These are phyloP conservation scores for Tetanocera ferruginea DNA, from an alignment of 2,888 invertebrate genomes.

Conservation along the genomic window DNA sequence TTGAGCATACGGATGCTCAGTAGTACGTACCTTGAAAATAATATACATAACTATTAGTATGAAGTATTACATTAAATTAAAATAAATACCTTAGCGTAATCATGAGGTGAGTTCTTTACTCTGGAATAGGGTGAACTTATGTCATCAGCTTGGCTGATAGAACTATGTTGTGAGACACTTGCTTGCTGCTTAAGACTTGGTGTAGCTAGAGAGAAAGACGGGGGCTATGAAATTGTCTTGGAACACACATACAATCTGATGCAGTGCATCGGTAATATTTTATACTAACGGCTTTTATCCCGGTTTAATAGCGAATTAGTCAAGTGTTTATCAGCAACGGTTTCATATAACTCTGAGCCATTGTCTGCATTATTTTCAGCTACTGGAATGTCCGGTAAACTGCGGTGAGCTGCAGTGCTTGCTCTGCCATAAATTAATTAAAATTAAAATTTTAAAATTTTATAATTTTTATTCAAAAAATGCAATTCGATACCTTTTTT, in stretches of 20 bases:
- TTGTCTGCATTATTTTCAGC: constrained; percentile 79
- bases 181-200: constrained; percentile 70
- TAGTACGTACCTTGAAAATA: constrained; percentile 58
- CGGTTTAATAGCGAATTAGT: constrained; percentile 61
- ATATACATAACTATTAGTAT: background rate
- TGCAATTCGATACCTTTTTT: constrained; percentile 60
- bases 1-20: constrained; percentile 70
- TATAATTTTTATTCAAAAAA: background rate
- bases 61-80: constrained; percentile 24
- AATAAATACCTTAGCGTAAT: constrained; percentile 73
- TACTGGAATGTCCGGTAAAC: constrained; percentile 87
- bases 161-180: constrained; percentile 75
- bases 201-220: constrained; percentile 56
- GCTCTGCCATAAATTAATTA: constrained; percentile 57
- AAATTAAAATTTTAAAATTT: background rate
- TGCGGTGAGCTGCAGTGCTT: constrained; percentile 75
- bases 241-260: background rate
- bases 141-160: constrained; percentile 73
- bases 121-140: constrained; percentile 76
- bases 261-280: too few species aligned
- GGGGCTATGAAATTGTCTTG: background rate
- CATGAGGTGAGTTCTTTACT: constrained; percentile 76
- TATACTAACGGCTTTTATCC: constrained; percentile 65
- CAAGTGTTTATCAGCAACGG: constrained; percentile 76
- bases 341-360: constrained; percentile 87